Evolutionary conservation across 2,888 invertebrate genomes (phyloP).

Genomic region (Mamestra brassicae): DNA sequence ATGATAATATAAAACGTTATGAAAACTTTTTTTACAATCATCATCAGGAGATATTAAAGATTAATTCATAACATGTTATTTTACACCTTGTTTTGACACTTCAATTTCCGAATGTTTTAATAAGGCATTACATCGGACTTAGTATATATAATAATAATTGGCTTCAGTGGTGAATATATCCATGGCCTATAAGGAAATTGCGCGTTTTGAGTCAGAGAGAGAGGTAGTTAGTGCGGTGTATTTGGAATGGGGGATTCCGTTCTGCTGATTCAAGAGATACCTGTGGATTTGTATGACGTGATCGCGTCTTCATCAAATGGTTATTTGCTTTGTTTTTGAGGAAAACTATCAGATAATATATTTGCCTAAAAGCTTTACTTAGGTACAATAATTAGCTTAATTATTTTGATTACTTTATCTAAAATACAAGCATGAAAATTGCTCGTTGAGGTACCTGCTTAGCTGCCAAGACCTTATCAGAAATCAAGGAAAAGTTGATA

Average conservation of each 20-base stretch:
- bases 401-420: too few relatives aligned
- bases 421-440: too few relatives aligned
- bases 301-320: background rate
- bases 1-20: constrained; percentile 9
- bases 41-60: background rate
- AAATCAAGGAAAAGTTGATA: background rate
- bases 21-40: background rate
- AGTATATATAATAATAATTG: too few relatives aligned
- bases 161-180: background rate
- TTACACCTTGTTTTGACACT: background rate
- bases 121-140: background rate
- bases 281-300: background rate
- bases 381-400: background rate
- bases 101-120: background rate
- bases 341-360: background rate
- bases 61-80: background rate
- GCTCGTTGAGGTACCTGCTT: background rate
- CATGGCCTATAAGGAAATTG: background rate
- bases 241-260: constrained; percentile 30
- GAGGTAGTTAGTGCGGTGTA: background rate
- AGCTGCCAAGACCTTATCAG: background rate
- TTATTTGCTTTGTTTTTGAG: background rate
- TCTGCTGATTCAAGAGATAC: constrained; percentile 7
- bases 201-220: background rate
- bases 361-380: background rate